These are phyloP conservation scores for Drosophila persimilis DNA, from an alignment of 1,140 invertebrate species.

Conservation along the genomic window DNA sequence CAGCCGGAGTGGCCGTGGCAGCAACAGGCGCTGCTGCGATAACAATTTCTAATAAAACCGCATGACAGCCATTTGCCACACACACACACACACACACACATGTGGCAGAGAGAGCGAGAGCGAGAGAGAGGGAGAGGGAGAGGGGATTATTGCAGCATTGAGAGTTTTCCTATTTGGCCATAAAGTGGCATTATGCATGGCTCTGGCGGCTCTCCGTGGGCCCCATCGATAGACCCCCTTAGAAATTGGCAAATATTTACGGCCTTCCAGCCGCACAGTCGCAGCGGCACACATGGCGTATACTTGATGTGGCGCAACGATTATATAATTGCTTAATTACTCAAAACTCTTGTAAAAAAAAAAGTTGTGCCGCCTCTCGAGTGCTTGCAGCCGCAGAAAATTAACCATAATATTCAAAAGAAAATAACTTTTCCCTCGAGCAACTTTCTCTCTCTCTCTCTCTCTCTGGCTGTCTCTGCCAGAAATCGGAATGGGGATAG, in stretches of 20 bases:
- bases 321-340: constrained; percentile 72
- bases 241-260: constrained; percentile 50
- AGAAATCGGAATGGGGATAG: constrained; percentile 40
- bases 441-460: constrained; percentile 33
- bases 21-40: constrained; percentile 70
- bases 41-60: constrained; percentile 80
- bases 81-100: constrained; percentile 19
- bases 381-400: constrained; percentile 45
- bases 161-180: constrained; percentile 37
- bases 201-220: constrained; percentile 15
- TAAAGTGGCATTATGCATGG: constrained; percentile 64
- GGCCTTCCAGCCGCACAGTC: background rate
- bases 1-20: constrained; percentile 26
- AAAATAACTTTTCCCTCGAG: constrained; percentile 42
- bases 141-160: constrained; percentile 64
- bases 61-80: constrained; percentile 61
- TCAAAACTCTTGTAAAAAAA: constrained; percentile 31
- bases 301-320: constrained; percentile 37
- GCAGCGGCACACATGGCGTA: constrained; percentile 31
- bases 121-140: constrained; percentile 16
- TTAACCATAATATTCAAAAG: constrained; percentile 55
- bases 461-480: constrained; percentile 23
- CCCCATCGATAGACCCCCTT: background rate
- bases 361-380: constrained; percentile 37
- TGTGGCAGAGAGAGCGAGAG: background rate